phyloP scores from a whole-genome alignment of 2,888 invertebrate species.

The Alloscopus bannaensis region DNA sequence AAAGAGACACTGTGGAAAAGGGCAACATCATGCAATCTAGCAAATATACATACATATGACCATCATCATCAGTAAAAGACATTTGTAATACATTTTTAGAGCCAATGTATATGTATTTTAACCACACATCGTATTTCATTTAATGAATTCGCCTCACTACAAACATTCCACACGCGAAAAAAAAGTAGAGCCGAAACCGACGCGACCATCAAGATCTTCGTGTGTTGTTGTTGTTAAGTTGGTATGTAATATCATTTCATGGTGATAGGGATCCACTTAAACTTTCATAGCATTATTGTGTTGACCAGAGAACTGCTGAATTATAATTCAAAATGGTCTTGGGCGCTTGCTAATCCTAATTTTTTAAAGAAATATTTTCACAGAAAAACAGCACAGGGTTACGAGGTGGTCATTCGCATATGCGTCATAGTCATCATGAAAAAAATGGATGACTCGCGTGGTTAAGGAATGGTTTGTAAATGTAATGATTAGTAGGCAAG shows the following conservation, averaged over 20 bases:
- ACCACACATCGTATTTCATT: slow-evolving; percentile 26
- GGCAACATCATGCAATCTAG: slow-evolving; percentile 36
- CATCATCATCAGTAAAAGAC: slow-evolving; percentile 23
- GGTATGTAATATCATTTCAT: slow-evolving; percentile 13
- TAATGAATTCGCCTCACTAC: slow-evolving; percentile 14
- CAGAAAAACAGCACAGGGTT: neutral
- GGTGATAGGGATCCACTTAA: neutral
- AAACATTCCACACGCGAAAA: slow-evolving; percentile 27
- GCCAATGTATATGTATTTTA: neutral
- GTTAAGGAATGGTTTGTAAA: too few species aligned
- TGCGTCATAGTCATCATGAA: slow-evolving; percentile 12
- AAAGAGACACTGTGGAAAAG: slow-evolving; percentile 4
- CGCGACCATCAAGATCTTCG: neutral
- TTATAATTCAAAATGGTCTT: too few species aligned
- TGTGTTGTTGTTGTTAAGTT: neutral
- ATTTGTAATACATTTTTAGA: slow-evolving; percentile 9
- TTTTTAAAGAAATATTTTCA: too few species aligned
- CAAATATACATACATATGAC: slow-evolving; percentile 25
- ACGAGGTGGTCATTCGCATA: slow-evolving; percentile 4
- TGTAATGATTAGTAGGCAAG: too few species aligned
- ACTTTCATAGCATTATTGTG: slow-evolving; percentile 4
- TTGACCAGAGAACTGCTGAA: too few species aligned
- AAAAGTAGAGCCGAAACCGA: too few species aligned
- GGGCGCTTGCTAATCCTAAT: too few species aligned
- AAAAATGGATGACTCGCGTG: too few species aligned